Conservation (phyloP, 2,888 invertebrate genomes). For the Busseola fusca region DNA sequence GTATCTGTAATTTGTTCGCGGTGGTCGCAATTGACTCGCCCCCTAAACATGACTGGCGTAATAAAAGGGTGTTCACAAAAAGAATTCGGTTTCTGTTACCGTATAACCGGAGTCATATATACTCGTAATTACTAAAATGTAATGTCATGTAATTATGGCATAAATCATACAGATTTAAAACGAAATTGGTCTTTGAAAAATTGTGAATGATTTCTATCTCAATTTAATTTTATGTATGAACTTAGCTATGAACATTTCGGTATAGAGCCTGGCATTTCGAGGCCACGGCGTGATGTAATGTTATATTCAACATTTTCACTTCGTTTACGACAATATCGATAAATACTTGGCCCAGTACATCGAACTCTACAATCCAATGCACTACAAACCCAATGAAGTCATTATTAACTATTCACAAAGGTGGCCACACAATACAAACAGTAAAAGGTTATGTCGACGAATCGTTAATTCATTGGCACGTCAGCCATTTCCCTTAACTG, state of each 20-base stretch:
- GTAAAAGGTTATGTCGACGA: conserved; percentile 45
- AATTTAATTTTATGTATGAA: background rate
- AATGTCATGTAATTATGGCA: background rate
- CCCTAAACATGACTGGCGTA: too few relatives aligned
- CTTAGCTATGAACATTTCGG: background rate
- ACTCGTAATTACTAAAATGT: background rate
- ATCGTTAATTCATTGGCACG: conserved; percentile 54
- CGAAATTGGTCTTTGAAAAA: background rate
- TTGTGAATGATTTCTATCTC: background rate
- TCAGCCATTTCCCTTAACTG: conserved; percentile 43
- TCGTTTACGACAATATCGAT: background rate
- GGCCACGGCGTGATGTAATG: background rate
- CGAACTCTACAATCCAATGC: background rate
- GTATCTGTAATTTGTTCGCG: background rate
- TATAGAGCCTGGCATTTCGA: background rate
- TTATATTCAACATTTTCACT: background rate
- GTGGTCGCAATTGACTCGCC: background rate
- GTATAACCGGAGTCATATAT: background rate
- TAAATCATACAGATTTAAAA: background rate
- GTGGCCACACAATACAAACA: conserved; percentile 16
- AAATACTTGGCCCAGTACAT: background rate
- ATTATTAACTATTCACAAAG: conserved; percentile 46
- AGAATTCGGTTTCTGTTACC: too few relatives aligned
- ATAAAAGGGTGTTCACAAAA: too few relatives aligned
- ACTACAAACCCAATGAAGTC: conserved; percentile 1